A percentile compares a stretch with the other conserved stretches of the same genome.
Evolutionary conservation across 2,797 vertebrate species (phyloP).

Genomic region (Pachyuromys duprasi): DNA sequence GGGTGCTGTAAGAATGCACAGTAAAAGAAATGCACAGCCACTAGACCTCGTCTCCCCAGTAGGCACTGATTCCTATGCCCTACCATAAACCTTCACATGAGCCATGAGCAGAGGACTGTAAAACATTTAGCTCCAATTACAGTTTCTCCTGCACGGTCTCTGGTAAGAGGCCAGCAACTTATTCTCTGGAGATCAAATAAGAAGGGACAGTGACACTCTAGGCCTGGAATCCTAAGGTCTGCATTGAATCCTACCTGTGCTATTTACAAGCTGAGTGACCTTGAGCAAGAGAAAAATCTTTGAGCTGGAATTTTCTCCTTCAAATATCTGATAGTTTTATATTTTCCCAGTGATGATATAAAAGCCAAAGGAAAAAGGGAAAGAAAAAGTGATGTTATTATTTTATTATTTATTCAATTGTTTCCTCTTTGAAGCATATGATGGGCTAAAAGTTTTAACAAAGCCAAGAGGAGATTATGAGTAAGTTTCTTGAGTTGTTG

Average conservation of each 20-base stretch:
- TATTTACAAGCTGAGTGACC: slow-evolving; percentile 48
- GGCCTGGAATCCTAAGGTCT: slow-evolving; percentile 29
- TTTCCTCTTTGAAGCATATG: background rate
- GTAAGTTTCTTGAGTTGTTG: background rate
- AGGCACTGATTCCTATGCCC: background rate
- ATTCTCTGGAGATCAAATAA: slow-evolving; percentile 65
- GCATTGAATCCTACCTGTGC: background rate
- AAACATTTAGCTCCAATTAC: slow-evolving; percentile 3
- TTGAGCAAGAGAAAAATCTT: slow-evolving; percentile 31
- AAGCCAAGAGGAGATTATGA: slow-evolving; percentile 18
- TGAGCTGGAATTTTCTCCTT: slow-evolving; percentile 17
- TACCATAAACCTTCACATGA: background rate
- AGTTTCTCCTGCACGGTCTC: slow-evolving; percentile 15
- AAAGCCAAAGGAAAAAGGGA: background rate
- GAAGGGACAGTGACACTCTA: slow-evolving; percentile 51
- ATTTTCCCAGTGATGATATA: background rate
- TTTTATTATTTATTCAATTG: background rate
- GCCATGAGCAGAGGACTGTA: background rate
- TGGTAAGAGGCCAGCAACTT: slow-evolving; percentile 62
- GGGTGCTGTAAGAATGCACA: background rate
- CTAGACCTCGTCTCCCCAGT: background rate
- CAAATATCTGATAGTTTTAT: background rate
- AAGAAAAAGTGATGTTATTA: background rate
- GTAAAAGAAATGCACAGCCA: background rate
- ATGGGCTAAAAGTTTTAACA: background rate